These are phyloP conservation scores for Neosilurus mollespiculum DNA, from an alignment of 2,797 vertebrate species.

Conservation along the genomic window DNA sequence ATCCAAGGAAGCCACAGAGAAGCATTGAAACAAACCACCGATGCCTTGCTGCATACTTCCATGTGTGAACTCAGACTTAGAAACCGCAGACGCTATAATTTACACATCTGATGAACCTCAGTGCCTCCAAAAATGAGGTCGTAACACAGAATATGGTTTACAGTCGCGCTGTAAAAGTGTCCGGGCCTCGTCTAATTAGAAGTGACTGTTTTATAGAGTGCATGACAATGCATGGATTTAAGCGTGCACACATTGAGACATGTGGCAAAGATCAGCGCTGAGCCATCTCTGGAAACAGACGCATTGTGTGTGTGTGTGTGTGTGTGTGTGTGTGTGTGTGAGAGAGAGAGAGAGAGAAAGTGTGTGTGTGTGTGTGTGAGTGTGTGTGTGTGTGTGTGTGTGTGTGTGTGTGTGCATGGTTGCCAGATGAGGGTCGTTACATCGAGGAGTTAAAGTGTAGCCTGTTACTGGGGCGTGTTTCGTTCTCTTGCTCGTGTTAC, in stretches of 20 bases:
- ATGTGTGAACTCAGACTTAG: conserved; percentile 24
- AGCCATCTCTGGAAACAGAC: conserved; percentile 34
- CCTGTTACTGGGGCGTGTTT: conserved; percentile 1
- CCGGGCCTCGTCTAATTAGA: conserved; percentile 50
- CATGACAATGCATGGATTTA: conserved; percentile 56
- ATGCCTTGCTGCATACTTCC: conserved; percentile 18
- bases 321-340: conserved; percentile 11
- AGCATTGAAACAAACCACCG: conserved; percentile 6
- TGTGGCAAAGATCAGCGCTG: conserved; percentile 52
- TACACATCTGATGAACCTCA: conserved; percentile 37
- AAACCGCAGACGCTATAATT: conserved; percentile 42
- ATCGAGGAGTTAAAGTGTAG: conserved; percentile 1
- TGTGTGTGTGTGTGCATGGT: conserved; percentile 22
- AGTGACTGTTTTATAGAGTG: conserved; percentile 61
- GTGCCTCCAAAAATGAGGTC: conserved; percentile 31
- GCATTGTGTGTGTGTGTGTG: not conserved
- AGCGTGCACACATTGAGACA: conserved; percentile 41
- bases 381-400: conserved; percentile 9
- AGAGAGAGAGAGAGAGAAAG: too few relatives aligned
- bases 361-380: not conserved
- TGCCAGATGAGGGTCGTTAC: conserved; percentile 28
- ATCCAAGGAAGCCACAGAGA: conserved; percentile 5
- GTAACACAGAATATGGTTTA: conserved; percentile 41
- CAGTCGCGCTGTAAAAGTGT: conserved; percentile 50
- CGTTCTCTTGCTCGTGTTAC: conserved; percentile 16